Evolutionary conservation across 1,140 invertebrate species (phyloP).

Genomic region (Conopomorpha cramerella): DNA sequence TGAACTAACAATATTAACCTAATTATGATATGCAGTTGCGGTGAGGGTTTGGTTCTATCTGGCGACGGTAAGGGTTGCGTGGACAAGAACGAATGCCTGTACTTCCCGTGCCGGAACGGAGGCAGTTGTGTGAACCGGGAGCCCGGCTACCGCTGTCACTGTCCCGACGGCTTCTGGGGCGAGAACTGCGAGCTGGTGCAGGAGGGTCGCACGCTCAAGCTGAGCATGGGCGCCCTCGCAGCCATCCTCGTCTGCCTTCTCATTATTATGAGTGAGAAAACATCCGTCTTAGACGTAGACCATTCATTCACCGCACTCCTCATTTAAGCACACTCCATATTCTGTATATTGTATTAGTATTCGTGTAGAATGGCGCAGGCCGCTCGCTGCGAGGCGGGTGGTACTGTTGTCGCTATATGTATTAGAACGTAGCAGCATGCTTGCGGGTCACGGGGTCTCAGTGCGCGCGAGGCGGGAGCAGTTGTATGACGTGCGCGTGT

Average conservation of each 20-base stretch:
- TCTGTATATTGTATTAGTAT: background rate
- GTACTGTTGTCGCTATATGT: too few relatives aligned
- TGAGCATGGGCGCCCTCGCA: slow-evolving; percentile 91
- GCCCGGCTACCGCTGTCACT: slow-evolving; percentile 81
- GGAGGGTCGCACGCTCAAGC: slow-evolving; percentile 88
- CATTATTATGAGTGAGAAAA: slow-evolving; percentile 90
- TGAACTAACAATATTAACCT: slow-evolving; percentile 15
- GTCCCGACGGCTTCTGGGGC: slow-evolving; percentile 90
- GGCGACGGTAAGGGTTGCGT: slow-evolving; percentile 88
- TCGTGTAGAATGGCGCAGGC: background rate
- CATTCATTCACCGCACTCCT: background rate
- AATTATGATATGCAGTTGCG: too few relatives aligned
- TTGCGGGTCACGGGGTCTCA: slow-evolving; percentile 31
- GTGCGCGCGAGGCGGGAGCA: slow-evolving; percentile 25
- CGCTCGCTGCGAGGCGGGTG: too few relatives aligned
- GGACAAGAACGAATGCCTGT: slow-evolving; percentile 93
- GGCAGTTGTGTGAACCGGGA: slow-evolving; percentile 89
- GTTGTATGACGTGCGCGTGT: slow-evolving; percentile 31
- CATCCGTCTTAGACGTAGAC: slow-evolving; percentile 7
- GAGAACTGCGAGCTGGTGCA: slow-evolving; percentile 92
- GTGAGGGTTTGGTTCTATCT: slow-evolving; percentile 86
- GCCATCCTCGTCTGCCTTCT: slow-evolving; percentile 92
- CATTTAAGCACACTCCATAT: background rate
- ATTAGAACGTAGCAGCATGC: too few relatives aligned
- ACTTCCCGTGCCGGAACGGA: slow-evolving; percentile 89